These are phyloP conservation scores for Hyposoter dolosus DNA, from an alignment of 2,888 invertebrate genomes.

Conservation along the genomic window DNA sequence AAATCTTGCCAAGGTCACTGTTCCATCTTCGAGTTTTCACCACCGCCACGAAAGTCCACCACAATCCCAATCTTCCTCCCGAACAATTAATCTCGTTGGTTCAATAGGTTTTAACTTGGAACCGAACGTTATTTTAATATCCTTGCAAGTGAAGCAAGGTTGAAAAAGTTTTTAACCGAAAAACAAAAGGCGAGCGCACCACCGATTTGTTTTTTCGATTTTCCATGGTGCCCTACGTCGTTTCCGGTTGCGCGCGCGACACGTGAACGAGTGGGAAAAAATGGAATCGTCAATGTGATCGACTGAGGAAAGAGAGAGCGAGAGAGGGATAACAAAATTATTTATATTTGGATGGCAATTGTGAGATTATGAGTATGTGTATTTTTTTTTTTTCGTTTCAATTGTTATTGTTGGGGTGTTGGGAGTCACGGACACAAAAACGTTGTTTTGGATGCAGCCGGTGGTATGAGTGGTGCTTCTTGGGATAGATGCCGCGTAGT, in stretches of 20 bases:
- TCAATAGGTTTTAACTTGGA: slow-evolving; percentile 29
- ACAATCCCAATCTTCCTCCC: slow-evolving; percentile 41
- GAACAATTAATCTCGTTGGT: slow-evolving; percentile 1
- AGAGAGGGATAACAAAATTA: not conserved
- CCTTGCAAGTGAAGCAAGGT: not conserved
- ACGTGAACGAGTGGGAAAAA: slow-evolving; percentile 11
- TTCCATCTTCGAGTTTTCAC: slow-evolving; percentile 63
- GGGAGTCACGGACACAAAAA: slow-evolving; percentile 28
- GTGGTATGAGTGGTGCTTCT: slow-evolving; percentile 44
- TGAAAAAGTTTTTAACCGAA: slow-evolving; percentile 1
- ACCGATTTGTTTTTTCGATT: slow-evolving; percentile 14
- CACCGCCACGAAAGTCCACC: slow-evolving; percentile 63
- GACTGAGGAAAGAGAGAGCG: not conserved
- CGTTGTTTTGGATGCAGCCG: slow-evolving; percentile 34
- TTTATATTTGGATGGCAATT: not conserved
- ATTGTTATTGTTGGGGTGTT: slow-evolving; percentile 20
- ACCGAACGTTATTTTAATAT: slow-evolving; percentile 23
- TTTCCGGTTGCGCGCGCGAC: slow-evolving; percentile 20
- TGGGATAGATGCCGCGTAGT: slow-evolving; percentile 50
- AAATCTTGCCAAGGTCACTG: slow-evolving; percentile 63
- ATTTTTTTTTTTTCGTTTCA: not conserved
- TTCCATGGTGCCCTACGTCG: not conserved
- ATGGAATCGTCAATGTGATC: not conserved
- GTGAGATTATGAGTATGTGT: not conserved
- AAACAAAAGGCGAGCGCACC: slow-evolving; percentile 40